phyloP scores from a whole-genome alignment of 1,140 invertebrate genomes.

The Phymorhynchus buccinoides region DNA sequence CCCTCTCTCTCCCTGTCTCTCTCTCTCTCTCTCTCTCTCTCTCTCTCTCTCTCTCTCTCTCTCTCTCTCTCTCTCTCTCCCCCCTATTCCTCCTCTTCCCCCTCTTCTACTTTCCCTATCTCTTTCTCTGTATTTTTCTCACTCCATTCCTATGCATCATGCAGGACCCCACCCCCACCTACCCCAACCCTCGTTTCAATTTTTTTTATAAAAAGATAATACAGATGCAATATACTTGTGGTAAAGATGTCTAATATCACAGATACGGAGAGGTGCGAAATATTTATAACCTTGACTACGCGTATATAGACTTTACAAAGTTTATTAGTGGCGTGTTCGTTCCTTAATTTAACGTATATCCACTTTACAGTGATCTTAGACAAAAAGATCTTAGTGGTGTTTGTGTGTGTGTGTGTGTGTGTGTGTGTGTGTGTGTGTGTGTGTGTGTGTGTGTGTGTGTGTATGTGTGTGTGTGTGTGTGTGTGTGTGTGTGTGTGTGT shows the following conservation, averaged over 20 bases:
- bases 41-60: not conserved
- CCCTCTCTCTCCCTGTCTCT: too few relatives aligned
- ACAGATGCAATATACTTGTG: not conserved
- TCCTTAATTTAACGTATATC: too few relatives aligned
- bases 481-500: conserved; percentile 18
- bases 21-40: not conserved
- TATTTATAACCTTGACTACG: too few relatives aligned
- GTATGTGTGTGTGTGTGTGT: not conserved
- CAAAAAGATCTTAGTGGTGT: too few relatives aligned
- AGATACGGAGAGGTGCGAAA: too few relatives aligned
- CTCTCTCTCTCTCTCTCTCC: not conserved
- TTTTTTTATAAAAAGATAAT: not conserved
- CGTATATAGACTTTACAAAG: too few relatives aligned
- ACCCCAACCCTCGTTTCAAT: not conserved
- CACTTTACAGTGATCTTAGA: too few relatives aligned
- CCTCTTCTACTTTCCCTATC: not conserved
- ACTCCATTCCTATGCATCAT: not conserved
- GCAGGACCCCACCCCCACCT: not conserved
- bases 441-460: not conserved
- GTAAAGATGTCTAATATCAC: too few relatives aligned
- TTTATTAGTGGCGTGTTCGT: too few relatives aligned
- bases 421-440: too few relatives aligned
- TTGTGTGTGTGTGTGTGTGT: too few relatives aligned
- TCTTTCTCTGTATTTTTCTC: not conserved
- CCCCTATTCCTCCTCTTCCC: not conserved